These are phyloP conservation scores for Leptopilina myrica DNA, from an alignment of 2,888 invertebrate genomes.

Conservation along the genomic window DNA sequence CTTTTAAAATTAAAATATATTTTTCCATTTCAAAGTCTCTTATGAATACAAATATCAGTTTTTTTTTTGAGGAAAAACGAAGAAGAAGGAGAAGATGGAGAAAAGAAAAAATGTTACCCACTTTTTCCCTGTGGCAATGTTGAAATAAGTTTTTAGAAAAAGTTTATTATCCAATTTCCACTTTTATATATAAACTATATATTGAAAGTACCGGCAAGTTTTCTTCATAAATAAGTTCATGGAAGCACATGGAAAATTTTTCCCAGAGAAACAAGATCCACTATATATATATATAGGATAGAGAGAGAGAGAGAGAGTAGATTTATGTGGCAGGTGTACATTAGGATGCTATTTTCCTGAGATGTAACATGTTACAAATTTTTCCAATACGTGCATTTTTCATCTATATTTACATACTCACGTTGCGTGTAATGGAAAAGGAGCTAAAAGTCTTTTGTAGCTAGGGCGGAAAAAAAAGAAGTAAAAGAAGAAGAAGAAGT, in stretches of 20 bases:
- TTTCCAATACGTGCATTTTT: background rate
- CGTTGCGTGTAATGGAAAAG: background rate
- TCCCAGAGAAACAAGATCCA: conserved; percentile 16
- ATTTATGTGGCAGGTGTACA: conserved; percentile 33
- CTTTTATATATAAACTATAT: background rate
- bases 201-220: background rate
- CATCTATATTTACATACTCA: background rate
- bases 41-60: too few species aligned
- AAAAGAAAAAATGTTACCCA: background rate
- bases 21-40: too few species aligned
- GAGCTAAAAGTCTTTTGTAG: conserved; percentile 10
- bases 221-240: conserved; percentile 14
- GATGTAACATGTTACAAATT: conserved; percentile 7
- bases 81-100: too few species aligned
- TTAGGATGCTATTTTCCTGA: background rate
- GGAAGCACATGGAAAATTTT: conserved; percentile 33
- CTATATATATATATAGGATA: too few species aligned
- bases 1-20: too few species aligned
- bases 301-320: background rate
- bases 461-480: background rate
- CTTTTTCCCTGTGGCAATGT: background rate
- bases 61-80: too few species aligned
- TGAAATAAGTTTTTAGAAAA: conserved; percentile 4
- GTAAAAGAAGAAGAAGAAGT: background rate
- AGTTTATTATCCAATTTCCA: conserved; percentile 11